These are phyloP conservation scores for Orussus abietinus DNA, from an alignment of 1,140 invertebrate genomes.

Conservation along the genomic window DNA sequence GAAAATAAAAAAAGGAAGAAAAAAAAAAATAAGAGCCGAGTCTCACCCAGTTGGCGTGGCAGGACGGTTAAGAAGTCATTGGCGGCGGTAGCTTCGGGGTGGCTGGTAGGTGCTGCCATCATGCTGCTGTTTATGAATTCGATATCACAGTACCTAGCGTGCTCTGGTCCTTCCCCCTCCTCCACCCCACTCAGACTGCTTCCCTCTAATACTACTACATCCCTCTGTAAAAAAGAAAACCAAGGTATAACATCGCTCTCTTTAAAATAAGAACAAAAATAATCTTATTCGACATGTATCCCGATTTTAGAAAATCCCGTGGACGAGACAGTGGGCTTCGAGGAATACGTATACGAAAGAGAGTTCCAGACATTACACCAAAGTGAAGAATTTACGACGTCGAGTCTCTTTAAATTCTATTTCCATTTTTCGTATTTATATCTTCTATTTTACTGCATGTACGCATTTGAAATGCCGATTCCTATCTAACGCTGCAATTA, in stretches of 20 bases:
- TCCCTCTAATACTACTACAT: conserved; percentile 56
- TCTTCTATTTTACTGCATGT: no score
- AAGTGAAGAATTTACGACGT: no score
- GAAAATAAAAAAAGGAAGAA: conserved; percentile 13
- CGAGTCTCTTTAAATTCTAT: no score
- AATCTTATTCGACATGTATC: background rate
- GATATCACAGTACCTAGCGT: conserved; percentile 56
- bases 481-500: no score
- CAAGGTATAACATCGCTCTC: conserved; percentile 8
- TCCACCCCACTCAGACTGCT: conserved; percentile 53
- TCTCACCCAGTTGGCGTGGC: conserved; percentile 51
- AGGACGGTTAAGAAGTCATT: conserved; percentile 57
- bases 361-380: no score
- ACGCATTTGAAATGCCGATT: no score
- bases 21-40: conserved; percentile 13
- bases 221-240: conserved; percentile 40
- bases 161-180: conserved; percentile 51
- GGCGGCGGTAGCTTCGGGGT: conserved; percentile 53
- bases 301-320: background rate
- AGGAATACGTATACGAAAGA: no score
- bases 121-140: conserved; percentile 54
- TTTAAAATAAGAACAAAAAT: no score
- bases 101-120: conserved; percentile 54
- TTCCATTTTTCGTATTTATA: no score
- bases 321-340: no score